These are phyloP conservation scores for Pseudorhombus dupliciocellatus DNA, from an alignment of 2,113 vertebrate genomes.

Conservation along the genomic window DNA sequence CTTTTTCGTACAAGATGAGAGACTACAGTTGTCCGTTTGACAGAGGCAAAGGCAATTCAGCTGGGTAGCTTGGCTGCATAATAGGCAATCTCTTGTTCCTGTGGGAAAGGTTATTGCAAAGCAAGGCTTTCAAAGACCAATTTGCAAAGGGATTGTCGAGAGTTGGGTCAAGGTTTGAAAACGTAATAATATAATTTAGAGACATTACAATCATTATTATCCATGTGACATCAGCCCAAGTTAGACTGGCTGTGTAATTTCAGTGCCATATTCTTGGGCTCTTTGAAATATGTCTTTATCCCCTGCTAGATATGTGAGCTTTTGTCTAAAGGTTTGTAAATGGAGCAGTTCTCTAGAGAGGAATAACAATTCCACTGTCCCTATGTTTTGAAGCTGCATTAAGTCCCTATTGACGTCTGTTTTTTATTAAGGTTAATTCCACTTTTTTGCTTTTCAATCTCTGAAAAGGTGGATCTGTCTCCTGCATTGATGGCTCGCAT, in stretches of 20 bases:
- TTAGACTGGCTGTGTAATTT: constrained; percentile 49
- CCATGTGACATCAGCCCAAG: constrained; percentile 57
- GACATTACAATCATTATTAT: constrained; percentile 68
- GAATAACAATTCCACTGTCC: constrained; percentile 29
- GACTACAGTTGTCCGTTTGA: constrained; percentile 54
- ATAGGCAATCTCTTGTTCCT: constrained; percentile 63
- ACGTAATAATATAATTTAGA: constrained; percentile 67
- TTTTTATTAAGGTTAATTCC: constrained; percentile 43
- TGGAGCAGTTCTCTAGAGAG: constrained; percentile 32
- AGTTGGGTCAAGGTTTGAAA: constrained; percentile 73
- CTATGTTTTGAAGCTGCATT: constrained; percentile 27
- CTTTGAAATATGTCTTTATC: constrained; percentile 41
- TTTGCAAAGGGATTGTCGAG: constrained; percentile 59
- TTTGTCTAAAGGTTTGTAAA: constrained; percentile 52
- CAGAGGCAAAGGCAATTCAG: constrained; percentile 58
- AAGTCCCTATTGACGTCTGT: constrained; percentile 17
- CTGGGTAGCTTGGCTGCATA: constrained; percentile 50
- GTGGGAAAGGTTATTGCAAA: constrained; percentile 66
- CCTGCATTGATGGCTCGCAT: constrained; percentile 94
- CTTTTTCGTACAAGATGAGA: constrained; percentile 60
- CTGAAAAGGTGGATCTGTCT: constrained; percentile 90
- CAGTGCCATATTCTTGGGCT: constrained; percentile 29
- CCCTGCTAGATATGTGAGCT: constrained; percentile 41
- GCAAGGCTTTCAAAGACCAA: constrained; percentile 67
- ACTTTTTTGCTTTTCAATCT: constrained; percentile 35